Percentiles rank a stretch among this genome's conserved stretches.
Evolutionary conservation across 92 coral and sea anemone species (phyloP).

Genomic region (Scolanthus callimorphus): DNA sequence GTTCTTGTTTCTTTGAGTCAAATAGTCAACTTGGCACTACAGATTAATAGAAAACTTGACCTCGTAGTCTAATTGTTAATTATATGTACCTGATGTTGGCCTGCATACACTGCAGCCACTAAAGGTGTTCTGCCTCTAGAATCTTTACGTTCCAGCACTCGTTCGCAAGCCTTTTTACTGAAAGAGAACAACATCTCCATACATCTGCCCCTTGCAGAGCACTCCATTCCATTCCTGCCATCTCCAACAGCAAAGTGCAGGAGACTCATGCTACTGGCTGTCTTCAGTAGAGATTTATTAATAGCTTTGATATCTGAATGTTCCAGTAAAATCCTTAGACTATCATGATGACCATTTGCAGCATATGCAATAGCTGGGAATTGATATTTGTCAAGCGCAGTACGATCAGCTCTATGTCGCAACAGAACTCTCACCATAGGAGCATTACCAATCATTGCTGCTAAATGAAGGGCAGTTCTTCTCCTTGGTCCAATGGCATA

Average conservation of each 20-base stretch:
- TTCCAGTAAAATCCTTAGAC: conserved; percentile 51
- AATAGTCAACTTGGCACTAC: too few relatives aligned
- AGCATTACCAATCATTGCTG: conserved; percentile 60
- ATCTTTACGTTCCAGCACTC: conserved; percentile 55
- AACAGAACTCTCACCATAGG: conserved; percentile 64
- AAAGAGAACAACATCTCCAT: conserved; percentile 61
- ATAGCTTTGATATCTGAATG: conserved; percentile 38
- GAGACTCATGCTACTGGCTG: conserved; percentile 47
- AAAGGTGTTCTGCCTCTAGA: conserved; percentile 57
- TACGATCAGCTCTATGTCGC: conserved; percentile 54
- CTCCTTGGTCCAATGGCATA: conserved; percentile 60
- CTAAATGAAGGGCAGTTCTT: conserved; percentile 77
- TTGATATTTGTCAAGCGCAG: conserved; percentile 59
- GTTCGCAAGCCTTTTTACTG: conserved; percentile 44
- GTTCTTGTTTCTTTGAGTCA: too few relatives aligned
- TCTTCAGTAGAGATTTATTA: conserved; percentile 30
- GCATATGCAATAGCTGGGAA: conserved; percentile 85
- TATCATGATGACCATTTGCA: conserved; percentile 72
- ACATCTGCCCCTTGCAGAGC: conserved; percentile 48
- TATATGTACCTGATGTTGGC: conserved; percentile 70
- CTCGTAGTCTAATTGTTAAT: too few relatives aligned
- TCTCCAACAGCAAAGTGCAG: conserved; percentile 77
- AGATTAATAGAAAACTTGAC: too few relatives aligned
- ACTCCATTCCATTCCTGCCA: conserved; percentile 37
- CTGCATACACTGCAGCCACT: conserved; percentile 76